Percentiles rank a stretch among this genome's conserved stretches.
Evolutionary conservation across 2,797 vertebrate genomes (phyloP).

Genomic region (Echiichthys vipera): DNA sequence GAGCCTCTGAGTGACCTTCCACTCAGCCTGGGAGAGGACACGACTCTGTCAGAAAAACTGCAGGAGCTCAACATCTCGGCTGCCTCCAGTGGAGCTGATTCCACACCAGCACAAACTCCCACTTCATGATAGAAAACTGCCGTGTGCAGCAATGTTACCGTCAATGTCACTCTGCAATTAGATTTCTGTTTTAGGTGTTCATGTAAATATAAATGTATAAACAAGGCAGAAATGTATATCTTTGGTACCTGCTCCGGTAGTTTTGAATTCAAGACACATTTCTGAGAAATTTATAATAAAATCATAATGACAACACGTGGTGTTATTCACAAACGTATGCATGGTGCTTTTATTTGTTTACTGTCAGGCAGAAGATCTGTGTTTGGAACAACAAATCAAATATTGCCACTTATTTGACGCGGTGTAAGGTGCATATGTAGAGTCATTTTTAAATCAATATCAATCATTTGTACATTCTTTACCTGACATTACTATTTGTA

Average conservation of each 20-base stretch:
- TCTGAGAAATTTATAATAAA: conserved; percentile 54
- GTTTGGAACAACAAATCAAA: not conserved
- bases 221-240: not conserved
- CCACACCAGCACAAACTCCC: conserved; percentile 20
- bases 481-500: not conserved
- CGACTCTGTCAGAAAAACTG: conserved; percentile 84
- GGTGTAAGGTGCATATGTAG: not conserved
- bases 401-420: not conserved
- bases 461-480: not conserved
- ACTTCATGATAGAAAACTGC: conserved; percentile 32
- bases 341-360: not conserved
- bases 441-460: not conserved
- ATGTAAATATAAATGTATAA: conserved; percentile 40
- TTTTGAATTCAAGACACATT: conserved; percentile 12
- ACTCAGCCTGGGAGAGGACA: conserved; percentile 61
- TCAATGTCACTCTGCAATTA: conserved; percentile 20
- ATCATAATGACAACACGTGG: not conserved
- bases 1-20: conserved; percentile 84
- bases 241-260: not conserved
- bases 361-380: not conserved
- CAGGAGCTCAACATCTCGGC: conserved; percentile 87
- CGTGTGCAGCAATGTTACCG: not conserved
- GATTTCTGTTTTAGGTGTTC: conserved; percentile 28
- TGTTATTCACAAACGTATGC: conserved; percentile 1
- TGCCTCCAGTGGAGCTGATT: conserved; percentile 49